Conservation (phyloP, 2,888 invertebrate genomes). For the Spodoptera exigua region DNA sequence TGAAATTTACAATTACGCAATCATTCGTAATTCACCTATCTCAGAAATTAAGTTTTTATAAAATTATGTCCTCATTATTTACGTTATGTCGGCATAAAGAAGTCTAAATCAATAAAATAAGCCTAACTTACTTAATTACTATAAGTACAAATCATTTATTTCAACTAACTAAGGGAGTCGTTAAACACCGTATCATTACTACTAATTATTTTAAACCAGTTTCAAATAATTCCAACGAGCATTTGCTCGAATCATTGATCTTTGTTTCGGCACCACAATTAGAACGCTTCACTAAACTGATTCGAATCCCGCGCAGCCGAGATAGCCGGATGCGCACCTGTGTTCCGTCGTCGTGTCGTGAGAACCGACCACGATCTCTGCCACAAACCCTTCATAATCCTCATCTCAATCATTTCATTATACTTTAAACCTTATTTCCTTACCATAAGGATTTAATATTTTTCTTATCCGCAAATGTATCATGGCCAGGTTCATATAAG, state of each 20-base stretch:
- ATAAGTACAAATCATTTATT: not conserved
- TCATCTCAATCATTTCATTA: constrained; percentile 43
- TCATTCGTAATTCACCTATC: too few species aligned
- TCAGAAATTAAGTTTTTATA: too few species aligned
- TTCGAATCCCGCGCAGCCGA: constrained; percentile 75
- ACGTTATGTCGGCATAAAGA: too few species aligned
- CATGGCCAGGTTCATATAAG: constrained; percentile 65
- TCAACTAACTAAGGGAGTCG: not conserved
- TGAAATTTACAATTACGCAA: too few species aligned
- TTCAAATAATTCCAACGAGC: constrained; percentile 24
- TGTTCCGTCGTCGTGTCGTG: constrained; percentile 75
- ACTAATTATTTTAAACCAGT: constrained; percentile 3
- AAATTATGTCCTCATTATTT: too few species aligned
- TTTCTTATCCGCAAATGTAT: constrained; percentile 37
- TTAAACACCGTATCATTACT: constrained; percentile 5
- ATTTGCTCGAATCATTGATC: constrained; percentile 48
- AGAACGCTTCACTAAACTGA: constrained; percentile 75
- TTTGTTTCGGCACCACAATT: constrained; percentile 75
- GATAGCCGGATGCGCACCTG: constrained; percentile 88
- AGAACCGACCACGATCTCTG: constrained; percentile 79
- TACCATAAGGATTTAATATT: constrained; percentile 31
- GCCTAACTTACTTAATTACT: too few species aligned
- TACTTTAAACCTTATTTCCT: constrained; percentile 48
- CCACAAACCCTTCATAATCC: constrained; percentile 55
- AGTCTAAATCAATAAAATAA: too few species aligned